Conservation (phyloP, 2,113 vertebrate species). For the Tragelaphus strepsiceros region DNA sequence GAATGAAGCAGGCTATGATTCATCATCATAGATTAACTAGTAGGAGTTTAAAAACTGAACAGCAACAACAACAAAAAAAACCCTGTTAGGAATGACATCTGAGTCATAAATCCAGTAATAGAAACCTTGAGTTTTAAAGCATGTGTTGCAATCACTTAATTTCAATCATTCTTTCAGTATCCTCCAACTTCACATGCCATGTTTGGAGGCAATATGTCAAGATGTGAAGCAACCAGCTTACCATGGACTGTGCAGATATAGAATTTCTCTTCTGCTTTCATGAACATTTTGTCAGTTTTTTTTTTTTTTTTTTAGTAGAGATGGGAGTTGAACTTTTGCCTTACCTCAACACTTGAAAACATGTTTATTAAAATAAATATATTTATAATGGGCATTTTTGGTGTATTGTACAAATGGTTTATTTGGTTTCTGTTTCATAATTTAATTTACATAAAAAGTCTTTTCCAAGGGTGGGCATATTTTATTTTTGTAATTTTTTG, state of each 20-base stretch:
- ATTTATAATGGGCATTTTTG: background rate
- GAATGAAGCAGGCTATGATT: background rate
- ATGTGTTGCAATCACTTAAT: background rate
- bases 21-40: background rate
- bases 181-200: background rate
- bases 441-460: background rate
- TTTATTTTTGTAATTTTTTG: slow-evolving; percentile 20
- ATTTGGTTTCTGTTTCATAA: background rate
- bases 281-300: background rate
- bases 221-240: background rate
- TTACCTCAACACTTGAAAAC: background rate
- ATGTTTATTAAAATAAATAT: background rate
- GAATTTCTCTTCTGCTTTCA: background rate
- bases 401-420: background rate
- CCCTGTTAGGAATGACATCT: slow-evolving; percentile 25
- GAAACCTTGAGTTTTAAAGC: background rate
- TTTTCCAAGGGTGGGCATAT: background rate
- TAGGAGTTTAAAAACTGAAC: slow-evolving; percentile 41
- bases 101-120: slow-evolving; percentile 8
- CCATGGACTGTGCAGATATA: background rate
- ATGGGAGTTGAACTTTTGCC: background rate
- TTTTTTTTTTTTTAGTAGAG: background rate
- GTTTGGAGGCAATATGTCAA: background rate
- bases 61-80: slow-evolving; percentile 9
- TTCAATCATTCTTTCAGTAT: background rate